These are phyloP conservation scores for Phalera bucephala DNA, from an alignment of 2,888 invertebrate species.

Conservation along the genomic window DNA sequence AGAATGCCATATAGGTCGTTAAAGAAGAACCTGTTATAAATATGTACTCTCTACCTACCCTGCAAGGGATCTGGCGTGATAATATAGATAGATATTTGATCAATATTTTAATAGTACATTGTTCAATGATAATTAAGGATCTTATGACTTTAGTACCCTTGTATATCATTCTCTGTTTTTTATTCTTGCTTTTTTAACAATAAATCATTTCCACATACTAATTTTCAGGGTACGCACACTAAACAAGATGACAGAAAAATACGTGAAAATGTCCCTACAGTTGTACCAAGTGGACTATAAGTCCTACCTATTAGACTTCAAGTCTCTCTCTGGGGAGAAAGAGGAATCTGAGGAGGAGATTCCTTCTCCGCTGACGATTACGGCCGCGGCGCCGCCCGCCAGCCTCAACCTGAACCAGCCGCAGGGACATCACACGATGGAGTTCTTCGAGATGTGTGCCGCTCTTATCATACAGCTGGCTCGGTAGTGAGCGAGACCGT, in stretches of 20 bases:
- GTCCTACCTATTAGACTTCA: conserved; percentile 98
- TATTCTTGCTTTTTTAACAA: too few species aligned
- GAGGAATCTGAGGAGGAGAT: conserved; percentile 76
- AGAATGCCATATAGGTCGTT: too few species aligned
- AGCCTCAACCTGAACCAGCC: conserved; percentile 29
- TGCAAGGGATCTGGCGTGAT: too few species aligned
- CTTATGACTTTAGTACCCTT: too few species aligned
- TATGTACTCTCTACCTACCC: too few species aligned
- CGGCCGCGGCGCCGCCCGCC: conserved; percentile 44
- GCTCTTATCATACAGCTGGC: conserved; percentile 98
- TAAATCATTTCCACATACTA: neutral
- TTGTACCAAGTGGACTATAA: conserved; percentile 99
- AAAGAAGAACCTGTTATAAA: too few species aligned
- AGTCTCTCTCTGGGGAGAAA: conserved; percentile 93
- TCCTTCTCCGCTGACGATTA: conserved; percentile 30
- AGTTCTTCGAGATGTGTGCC: conserved; percentile 99
- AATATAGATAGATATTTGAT: too few species aligned
- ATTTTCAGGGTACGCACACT: conserved; percentile 92
- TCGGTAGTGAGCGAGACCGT: conserved; percentile 80
- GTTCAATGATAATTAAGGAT: too few species aligned
- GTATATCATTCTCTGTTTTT: too few species aligned
- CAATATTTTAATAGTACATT: too few species aligned
- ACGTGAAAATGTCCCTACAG: conserved; percentile 98
- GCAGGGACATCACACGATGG: conserved; percentile 97
- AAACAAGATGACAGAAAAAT: conserved; percentile 91